phyloP scores from a whole-genome alignment of 2,888 invertebrate genomes.

The Sesamia inferens region DNA sequence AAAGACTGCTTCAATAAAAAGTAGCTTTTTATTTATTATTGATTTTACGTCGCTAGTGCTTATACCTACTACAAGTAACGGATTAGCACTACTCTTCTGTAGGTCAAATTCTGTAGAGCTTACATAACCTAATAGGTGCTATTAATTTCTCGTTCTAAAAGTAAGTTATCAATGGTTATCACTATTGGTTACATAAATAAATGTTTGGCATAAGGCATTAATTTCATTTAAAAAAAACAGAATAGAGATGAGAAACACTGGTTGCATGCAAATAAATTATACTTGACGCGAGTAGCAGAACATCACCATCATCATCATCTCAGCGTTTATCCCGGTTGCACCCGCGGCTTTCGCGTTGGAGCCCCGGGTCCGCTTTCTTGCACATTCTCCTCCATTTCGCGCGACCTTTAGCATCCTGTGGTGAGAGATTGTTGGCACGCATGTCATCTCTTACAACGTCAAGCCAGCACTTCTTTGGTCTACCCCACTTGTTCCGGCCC shows the following conservation, averaged over 20 bases:
- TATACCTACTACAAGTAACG: not conserved
- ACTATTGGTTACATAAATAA: not conserved
- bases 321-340: no score
- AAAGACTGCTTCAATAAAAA: no score
- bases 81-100: not conserved
- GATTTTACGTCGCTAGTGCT: not conserved
- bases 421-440: no score
- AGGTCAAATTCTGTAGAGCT: not conserved
- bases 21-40: not conserved
- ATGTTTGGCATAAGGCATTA: not conserved
- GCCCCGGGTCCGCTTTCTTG: no score
- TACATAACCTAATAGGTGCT: not conserved
- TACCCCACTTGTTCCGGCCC: no score
- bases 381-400: no score
- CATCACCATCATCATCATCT: no score
- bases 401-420: no score
- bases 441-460: no score
- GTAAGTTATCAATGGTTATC: not conserved
- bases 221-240: not conserved
- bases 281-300: not conserved
- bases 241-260: not conserved
- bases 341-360: no score
- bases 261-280: not conserved
- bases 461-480: no score
- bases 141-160: not conserved